Base-by-base conservation (phyloP, 2,888 invertebrate genomes). In the Protodeltote pygarga region DNA sequence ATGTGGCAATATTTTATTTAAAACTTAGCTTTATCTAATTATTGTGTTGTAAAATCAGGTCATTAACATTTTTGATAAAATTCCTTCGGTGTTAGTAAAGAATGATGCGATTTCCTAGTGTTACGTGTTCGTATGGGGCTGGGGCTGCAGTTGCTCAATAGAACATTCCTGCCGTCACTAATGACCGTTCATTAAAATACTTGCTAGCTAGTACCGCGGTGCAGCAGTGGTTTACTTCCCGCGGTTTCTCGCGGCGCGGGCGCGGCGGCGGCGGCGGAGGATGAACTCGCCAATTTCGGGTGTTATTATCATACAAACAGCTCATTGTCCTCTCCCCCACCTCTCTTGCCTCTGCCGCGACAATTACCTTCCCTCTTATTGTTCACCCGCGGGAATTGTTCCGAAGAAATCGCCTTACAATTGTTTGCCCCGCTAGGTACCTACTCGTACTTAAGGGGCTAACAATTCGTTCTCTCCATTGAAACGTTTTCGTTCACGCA, bases 111-210 rank as follows among this genome's bases (percentile, higher is more conserved):
- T 59, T 52, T 44, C 46, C 40, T 51, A 29, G 15, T 33, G 42
- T 31, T 10, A 32, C 28, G 44, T 24, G 28, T 15, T 13, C 16
- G 25, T 27, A 10, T 6, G 14, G 39, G 10, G 9, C 9, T 1
- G 8, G 28, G 11, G 49, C 38, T 42, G 40, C 49, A 37, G 17
- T 67, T 47, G 49, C 49, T 51, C 41, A 32, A 48, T 51, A 10
- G 15, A 23, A 58, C 45, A 65, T 65, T 49, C 55, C 60, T 14
- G 35, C 62, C 61, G 59, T 66, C 67, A 65, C 65, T 68, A 73
- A 75, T 68, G 73, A 68, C 52, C 34, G 68, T 69, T 78, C 52
- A 71, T 78, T 77, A 78, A 78, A 60, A 78, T 78, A 59, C 64
- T 73, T 66, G 70, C 65, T 57, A 64, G n/a, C n/a, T n/a, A n/a